Evolutionary conservation across 2,888 invertebrate genomes (phyloP), one percentile per base, ranked within the genome.

Genomic region (Serripes groenlandicus): DNA sequence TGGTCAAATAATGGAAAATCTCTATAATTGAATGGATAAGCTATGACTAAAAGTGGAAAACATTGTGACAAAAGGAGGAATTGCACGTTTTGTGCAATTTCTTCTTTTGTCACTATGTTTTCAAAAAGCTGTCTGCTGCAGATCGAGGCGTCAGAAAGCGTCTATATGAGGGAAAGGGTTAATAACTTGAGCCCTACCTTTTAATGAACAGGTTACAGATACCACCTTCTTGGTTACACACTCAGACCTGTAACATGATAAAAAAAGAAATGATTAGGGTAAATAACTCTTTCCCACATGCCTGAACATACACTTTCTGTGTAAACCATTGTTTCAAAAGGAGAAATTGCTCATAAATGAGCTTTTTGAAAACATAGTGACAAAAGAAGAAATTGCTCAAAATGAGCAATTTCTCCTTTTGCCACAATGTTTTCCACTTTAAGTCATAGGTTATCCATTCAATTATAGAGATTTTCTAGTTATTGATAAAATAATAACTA

Each of bases 181-280:
- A n/a, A n/a, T n/a, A n/a, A n/a, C n/a, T n/a, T n/a, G n/a, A n/a
- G 35, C 2, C 26, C 81, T 88, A 90, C 90, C 88, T 87, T 88
- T 83, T 30, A 68, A 79, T 62, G 66, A 34, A 78, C 90, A 90
- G 56, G 80, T 74, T 34, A 89, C 52, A n/a, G 71, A 78, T 26
- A 90, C 81, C 58, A 86, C 83, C 58, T 73, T 81, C 62, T 85
- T 62, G 11, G 87, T 75, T 23, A 79, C 30, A 72, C 90, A 90
- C 21, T 82, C 54, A 9, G 85, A 78, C 69, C 90, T 90, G 81
- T 66, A 83, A 80, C 52, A 35, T 54, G 26, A 66, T 71, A 42
- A 76, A 75, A 28, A 66, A 35, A 3, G 32, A 62, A 62, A 32
- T 11, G 21, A 56, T 49, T 49, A 49, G 42, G 15, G 7, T 15